These are phyloP conservation scores for Eupsilia transversa DNA, from an alignment of 2,888 invertebrate genomes.

Conservation along the genomic window DNA sequence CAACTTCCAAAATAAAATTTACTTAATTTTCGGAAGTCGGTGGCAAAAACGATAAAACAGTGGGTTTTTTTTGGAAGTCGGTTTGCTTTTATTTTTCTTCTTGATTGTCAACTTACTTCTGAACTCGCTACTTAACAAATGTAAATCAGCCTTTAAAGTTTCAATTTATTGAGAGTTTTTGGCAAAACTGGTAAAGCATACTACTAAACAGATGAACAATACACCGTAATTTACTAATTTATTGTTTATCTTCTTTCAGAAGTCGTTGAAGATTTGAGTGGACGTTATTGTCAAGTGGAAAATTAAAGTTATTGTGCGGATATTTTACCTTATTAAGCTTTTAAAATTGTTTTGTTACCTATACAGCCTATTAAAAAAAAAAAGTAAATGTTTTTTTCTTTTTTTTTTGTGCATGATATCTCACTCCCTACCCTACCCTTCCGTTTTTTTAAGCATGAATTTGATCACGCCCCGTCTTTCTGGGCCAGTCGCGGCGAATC, in stretches of 20 bases:
- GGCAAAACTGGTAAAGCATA: not conserved
- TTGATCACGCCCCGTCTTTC: not conserved
- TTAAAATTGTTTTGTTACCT: constrained; percentile 32
- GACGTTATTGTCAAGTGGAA: constrained; percentile 28
- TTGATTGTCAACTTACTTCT: not conserved
- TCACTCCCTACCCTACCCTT: too few relatives aligned
- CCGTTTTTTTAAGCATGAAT: not conserved
- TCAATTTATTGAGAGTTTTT: not conserved
- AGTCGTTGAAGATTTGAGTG: not conserved
- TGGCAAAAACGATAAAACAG: too few relatives aligned
- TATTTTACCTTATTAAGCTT: constrained; percentile 10
- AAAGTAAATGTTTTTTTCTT: constrained; percentile 19
- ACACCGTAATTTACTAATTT: not conserved
- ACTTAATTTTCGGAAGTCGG: too few relatives aligned
- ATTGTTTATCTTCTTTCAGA: constrained; percentile 25
- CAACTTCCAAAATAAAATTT: too few relatives aligned
- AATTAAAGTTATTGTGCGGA: constrained; percentile 40
- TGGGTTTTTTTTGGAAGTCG: too few relatives aligned
- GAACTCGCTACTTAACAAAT: not conserved
- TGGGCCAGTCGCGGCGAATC: too few relatives aligned
- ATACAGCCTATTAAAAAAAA: constrained; percentile 20
- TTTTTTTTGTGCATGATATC: not conserved
- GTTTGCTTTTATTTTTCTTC: too few relatives aligned
- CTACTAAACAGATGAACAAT: not conserved
- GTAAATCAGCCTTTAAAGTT: not conserved